A percentile compares a stretch with the other conserved stretches of the same genome.
These are phyloP conservation scores for Eupithecia vulgata DNA, from an alignment of 2,888 invertebrate species.

Conservation along the genomic window DNA sequence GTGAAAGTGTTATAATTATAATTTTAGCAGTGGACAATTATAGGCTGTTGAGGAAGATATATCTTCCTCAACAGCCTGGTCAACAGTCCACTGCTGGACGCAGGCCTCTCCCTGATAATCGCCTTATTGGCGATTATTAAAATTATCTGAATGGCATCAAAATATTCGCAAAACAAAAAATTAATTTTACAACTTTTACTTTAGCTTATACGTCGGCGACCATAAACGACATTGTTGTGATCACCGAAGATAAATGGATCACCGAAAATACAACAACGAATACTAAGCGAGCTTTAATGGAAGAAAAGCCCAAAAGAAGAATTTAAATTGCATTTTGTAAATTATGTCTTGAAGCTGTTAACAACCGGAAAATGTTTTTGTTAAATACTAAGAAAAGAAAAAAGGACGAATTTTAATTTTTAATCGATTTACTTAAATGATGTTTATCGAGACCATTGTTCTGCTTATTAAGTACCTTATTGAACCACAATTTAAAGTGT, in stretches of 20 bases:
- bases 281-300: not conserved
- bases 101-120: too few species aligned
- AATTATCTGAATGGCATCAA: constrained; percentile 34
- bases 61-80: too few species aligned
- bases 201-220: not conserved
- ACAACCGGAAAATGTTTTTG: not conserved
- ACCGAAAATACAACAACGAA: not conserved
- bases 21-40: too few species aligned
- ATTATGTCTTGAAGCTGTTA: not conserved
- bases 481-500: not conserved
- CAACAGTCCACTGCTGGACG: too few species aligned
- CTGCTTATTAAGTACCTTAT: not conserved
- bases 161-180: constrained; percentile 20
- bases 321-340: not conserved
- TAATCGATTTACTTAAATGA: not conserved
- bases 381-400: not conserved
- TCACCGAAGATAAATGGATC: not conserved
- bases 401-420: not conserved
- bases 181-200: not conserved
- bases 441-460: not conserved
- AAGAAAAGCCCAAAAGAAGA: not conserved
- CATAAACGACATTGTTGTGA: not conserved
- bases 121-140: too few species aligned
- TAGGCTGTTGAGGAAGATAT: too few species aligned
- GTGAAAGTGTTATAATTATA: too few species aligned